Percentiles rank a stretch among this genome's conserved stretches.
Evolutionary conservation across 2,113 vertebrate genomes (phyloP).

Genomic region (Scalopus aquaticus): DNA sequence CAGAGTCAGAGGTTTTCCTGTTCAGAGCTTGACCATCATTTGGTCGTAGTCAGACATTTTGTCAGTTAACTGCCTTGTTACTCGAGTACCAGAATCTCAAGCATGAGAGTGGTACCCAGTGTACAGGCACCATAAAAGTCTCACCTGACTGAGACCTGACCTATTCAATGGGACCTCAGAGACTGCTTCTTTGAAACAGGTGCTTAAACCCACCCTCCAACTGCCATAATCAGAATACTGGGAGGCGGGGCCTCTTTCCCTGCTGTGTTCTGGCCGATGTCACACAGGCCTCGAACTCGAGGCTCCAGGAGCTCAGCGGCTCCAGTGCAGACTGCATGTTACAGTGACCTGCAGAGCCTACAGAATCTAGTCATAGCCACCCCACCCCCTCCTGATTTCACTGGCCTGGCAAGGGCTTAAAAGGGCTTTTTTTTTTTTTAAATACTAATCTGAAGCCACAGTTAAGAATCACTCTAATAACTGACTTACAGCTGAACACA

Average conservation of each 20-base stretch:
- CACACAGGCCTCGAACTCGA: neutral
- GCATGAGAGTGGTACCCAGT: neutral
- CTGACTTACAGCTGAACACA: neutral
- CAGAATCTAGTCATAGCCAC: neutral
- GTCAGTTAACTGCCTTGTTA: slow-evolving; percentile 27
- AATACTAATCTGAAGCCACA: neutral
- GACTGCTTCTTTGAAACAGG: neutral
- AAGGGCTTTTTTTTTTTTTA: neutral
- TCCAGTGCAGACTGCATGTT: neutral
- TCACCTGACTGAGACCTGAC: neutral
- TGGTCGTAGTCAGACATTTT: neutral
- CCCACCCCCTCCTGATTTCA: neutral
- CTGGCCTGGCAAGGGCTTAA: neutral
- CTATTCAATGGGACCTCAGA: neutral
- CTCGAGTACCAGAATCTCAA: neutral
- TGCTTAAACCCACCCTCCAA: neutral
- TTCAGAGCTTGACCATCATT: neutral
- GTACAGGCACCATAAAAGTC: neutral
- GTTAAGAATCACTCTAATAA: neutral
- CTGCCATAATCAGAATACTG: slow-evolving; percentile 21
- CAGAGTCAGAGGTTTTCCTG: neutral
- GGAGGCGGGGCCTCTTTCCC: too few species aligned
- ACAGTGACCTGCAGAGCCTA: neutral
- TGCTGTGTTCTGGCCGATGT: too few species aligned
- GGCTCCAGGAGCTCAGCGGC: neutral